Percentiles rank a stretch among this genome's conserved stretches.
These are phyloP conservation scores for Channa striata DNA, from an alignment of 2,797 vertebrate species.

Conservation along the genomic window DNA sequence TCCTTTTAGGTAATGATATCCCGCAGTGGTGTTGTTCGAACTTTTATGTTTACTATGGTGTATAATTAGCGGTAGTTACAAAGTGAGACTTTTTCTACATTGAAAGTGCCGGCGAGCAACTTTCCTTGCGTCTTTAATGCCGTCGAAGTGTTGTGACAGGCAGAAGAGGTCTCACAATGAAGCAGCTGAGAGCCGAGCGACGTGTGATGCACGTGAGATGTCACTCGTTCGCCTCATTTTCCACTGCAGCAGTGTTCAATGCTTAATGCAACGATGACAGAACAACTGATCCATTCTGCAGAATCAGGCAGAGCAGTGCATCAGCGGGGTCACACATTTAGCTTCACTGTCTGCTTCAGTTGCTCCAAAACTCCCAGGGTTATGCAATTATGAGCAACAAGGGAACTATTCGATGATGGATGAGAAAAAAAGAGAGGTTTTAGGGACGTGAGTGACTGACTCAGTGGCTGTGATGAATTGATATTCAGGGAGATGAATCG, in stretches of 20 bases:
- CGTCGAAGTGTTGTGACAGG: slow-evolving; percentile 31
- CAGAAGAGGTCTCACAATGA: slow-evolving; percentile 9
- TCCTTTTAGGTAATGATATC: slow-evolving; percentile 90
- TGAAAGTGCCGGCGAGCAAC: slow-evolving; percentile 5
- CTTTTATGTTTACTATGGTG: slow-evolving; percentile 86
- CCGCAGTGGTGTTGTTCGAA: slow-evolving; percentile 82
- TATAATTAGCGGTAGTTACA: slow-evolving; percentile 83
- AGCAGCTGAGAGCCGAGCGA: slow-evolving; percentile 6
- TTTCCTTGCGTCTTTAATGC: slow-evolving; percentile 42
- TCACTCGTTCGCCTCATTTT: neutral
- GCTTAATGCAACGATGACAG: neutral
- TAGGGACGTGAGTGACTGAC: neutral
- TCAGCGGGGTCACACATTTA: slow-evolving; percentile 16
- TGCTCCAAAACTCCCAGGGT: slow-evolving; percentile 1
- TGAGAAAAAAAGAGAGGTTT: neutral
- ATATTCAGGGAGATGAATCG: slow-evolving; percentile 28
- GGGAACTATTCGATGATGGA: slow-evolving; percentile 28
- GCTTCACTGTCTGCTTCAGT: slow-evolving; percentile 12
- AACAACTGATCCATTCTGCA: slow-evolving; percentile 11
- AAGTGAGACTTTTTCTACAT: slow-evolving; percentile 27
- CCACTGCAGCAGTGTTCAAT: slow-evolving; percentile 1
- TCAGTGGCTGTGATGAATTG: slow-evolving; percentile 25
- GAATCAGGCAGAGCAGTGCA: neutral
- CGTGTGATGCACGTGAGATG: neutral
- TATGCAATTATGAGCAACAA: slow-evolving; percentile 24